Evolutionary conservation across 2,888 invertebrate genomes (phyloP), one percentile per base, ranked within the genome.

Genomic region (Pandemis heparana): DNA sequence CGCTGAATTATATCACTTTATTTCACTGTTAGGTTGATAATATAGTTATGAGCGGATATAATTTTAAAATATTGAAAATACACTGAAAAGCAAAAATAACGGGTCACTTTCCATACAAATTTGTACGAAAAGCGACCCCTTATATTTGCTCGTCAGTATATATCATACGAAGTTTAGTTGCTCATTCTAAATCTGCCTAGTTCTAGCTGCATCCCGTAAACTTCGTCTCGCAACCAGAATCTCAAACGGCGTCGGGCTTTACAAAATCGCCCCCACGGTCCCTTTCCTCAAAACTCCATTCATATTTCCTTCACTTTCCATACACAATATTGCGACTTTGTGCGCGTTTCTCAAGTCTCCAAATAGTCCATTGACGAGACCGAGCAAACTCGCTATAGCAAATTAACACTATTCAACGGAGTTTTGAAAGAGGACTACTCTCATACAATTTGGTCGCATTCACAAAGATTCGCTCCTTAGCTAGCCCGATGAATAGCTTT

Each of bases 391-490:
- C 92, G 92, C 93, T 92, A 94, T 92, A 93, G 92, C 93, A 93
- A 94, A 91, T 93, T 93, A 93, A 93, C 94, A 94, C 94, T 94
- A 94, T 94, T 94, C 94, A 94, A 87, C 85, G 89, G 89, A 94
- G 88, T 92, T 92, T 92, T 94, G 89, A 93, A 94, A 94, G 93
- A 93, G 91, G 92, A 93, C 92, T 92, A 90, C 92, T 92, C 92
- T 92, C 93, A 93, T 94, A 94, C 94, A 94, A 94, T 94, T 94
- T 94, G 92, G 93, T 92, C 89, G 94, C 91, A 94, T 94, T 94
- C 94, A 94, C 90, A 94, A 92, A 94, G 92, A 94, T 92, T 91
- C 92, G 89, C 92, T 92, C 90, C 94, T 94, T 91, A 92, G 89
- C 89, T 85, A 81, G 88, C 86, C 82, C 85, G 85, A 85, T 92